A percentile compares a stretch with the other conserved stretches of the same genome.
phyloP scores from a whole-genome alignment of 2,113 vertebrate species.

The Peromyscus leucopus region DNA sequence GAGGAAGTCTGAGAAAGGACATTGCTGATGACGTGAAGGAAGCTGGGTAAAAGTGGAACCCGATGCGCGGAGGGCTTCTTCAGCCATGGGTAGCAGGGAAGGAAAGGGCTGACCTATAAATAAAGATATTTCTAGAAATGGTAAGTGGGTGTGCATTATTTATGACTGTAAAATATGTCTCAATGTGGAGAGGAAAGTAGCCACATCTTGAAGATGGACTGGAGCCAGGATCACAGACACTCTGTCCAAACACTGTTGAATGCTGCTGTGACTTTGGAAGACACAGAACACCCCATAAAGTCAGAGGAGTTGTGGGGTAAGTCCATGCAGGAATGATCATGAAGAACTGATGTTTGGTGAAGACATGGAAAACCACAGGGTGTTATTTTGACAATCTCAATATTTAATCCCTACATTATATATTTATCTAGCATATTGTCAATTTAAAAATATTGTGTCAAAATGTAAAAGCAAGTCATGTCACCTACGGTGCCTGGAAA shows the following conservation, averaged over 20 bases:
- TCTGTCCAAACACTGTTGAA: conserved; percentile 76
- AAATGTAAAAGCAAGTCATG: conserved; percentile 55
- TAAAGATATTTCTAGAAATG: conserved; percentile 77
- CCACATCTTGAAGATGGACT: conserved; percentile 70
- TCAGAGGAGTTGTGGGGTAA: conserved; percentile 45
- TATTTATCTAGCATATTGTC: neutral
- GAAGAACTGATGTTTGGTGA: conserved; percentile 16
- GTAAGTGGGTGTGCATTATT: conserved; percentile 59
- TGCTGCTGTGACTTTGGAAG: conserved; percentile 68
- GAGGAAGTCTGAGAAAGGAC: conserved; percentile 46
- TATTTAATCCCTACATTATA: neutral
- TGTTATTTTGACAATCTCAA: conserved; percentile 20
- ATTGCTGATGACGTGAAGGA: neutral
- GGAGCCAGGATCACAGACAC: neutral
- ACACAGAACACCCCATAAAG: conserved; percentile 58
- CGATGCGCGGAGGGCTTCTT: conserved; percentile 50
- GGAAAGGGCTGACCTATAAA: conserved; percentile 77
- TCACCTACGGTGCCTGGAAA: conserved; percentile 13
- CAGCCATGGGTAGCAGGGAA: conserved; percentile 53
- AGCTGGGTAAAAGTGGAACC: conserved; percentile 9
- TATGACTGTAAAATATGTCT: conserved; percentile 62
- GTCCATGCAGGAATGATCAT: neutral
- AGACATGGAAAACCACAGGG: neutral
- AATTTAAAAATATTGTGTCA: neutral
- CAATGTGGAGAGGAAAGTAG: neutral